Evolutionary conservation across 2,888 invertebrate species (phyloP).

Genomic region (Drosophila melanosoma): DNA sequence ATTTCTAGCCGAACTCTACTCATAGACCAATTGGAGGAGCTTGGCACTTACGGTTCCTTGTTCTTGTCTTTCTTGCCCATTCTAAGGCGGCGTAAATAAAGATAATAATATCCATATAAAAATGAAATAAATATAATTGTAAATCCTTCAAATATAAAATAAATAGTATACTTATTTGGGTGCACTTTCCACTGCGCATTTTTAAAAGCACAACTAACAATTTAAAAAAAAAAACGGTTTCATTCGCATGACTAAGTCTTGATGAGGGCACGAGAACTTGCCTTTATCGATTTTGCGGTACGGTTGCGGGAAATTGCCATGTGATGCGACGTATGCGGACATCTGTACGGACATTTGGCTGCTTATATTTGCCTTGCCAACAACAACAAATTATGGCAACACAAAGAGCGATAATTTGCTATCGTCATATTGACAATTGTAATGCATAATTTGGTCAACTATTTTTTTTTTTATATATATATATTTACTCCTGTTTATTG

Average conservation of each 20-base stretch:
- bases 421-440: constrained; percentile 5
- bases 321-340: constrained; percentile 56
- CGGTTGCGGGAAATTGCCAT: constrained; percentile 68
- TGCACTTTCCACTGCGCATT: neutral
- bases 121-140: constrained; percentile 16
- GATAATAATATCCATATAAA: constrained; percentile 36
- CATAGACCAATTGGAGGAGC: constrained; percentile 13
- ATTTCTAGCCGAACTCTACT: constrained; percentile 62
- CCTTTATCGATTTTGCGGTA: constrained; percentile 72
- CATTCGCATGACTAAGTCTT: constrained; percentile 65
- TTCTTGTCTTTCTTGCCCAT: constrained; percentile 84
- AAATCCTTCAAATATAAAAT: neutral
- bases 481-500: constrained; percentile 18
- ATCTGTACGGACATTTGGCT: constrained; percentile 7
- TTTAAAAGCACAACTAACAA: neutral
- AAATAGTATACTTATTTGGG: constrained; percentile 6
- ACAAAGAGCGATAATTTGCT: constrained; percentile 8
- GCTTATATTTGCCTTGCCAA: neutral
- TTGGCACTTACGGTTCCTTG: constrained; percentile 81
- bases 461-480: constrained; percentile 11
- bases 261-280: constrained; percentile 44
- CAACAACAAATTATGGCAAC: constrained; percentile 4
- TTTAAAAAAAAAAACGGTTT: constrained; percentile 5
- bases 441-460: constrained; percentile 4
- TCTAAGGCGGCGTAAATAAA: constrained; percentile 27